phyloP scores from a whole-genome alignment of 2,113 vertebrate species.

The Syrrhaptes paradoxus region DNA sequence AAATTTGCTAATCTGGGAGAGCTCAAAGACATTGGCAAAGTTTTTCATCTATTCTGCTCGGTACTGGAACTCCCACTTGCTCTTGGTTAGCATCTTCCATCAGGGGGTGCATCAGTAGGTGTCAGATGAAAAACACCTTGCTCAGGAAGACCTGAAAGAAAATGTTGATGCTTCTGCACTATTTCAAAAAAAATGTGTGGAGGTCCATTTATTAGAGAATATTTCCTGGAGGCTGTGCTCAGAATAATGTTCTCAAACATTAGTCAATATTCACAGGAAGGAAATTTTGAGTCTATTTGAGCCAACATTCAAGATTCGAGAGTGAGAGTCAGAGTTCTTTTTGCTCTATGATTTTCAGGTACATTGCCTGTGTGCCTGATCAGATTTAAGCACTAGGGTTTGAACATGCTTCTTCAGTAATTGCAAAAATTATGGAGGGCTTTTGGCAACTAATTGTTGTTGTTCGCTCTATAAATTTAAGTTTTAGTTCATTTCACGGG shows the following conservation, averaged over 20 bases:
- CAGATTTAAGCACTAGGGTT: neutral
- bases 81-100: neutral
- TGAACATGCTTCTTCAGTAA: neutral
- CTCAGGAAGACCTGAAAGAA: neutral
- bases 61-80: neutral
- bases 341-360: neutral
- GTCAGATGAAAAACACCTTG: neutral
- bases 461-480: neutral
- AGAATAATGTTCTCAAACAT: neutral
- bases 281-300: neutral
- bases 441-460: neutral
- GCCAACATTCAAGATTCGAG: neutral
- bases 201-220: neutral
- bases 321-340: neutral
- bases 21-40: neutral
- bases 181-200: neutral
- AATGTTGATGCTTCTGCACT: neutral
- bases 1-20: neutral
- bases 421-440: neutral
- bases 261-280: neutral
- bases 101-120: neutral
- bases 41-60: neutral
- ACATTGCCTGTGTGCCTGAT: neutral
- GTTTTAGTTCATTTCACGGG: neutral
- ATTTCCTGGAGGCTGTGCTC: neutral